These are phyloP conservation scores for Ursus arctos DNA, from an alignment of 2,113 vertebrate genomes.

Conservation along the genomic window DNA sequence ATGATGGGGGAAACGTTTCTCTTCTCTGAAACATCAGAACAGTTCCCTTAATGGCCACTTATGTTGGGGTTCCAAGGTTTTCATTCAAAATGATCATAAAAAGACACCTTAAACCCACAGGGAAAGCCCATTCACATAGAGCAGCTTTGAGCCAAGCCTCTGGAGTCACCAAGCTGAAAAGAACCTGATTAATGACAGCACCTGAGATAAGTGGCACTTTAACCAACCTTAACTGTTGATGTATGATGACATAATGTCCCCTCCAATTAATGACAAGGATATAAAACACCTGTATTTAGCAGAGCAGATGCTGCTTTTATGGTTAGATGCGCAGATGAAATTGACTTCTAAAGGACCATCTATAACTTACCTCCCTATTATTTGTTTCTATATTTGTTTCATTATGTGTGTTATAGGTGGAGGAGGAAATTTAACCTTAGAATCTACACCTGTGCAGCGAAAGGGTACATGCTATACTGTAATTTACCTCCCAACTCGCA, in stretches of 20 bases:
- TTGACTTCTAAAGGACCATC: conserved; percentile 86
- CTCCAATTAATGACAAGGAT: conserved; percentile 91
- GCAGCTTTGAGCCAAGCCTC: conserved; percentile 16
- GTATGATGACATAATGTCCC: conserved; percentile 90
- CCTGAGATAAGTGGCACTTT: conserved; percentile 89
- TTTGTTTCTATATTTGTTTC: conserved; percentile 87
- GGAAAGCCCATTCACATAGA: not conserved
- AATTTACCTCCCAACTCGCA: conserved; percentile 59
- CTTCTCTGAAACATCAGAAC: conserved; percentile 44
- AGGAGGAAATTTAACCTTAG: conserved; percentile 67
- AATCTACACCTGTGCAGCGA: conserved; percentile 62
- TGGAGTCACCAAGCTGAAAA: conserved; percentile 81
- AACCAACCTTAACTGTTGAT: conserved; percentile 88
- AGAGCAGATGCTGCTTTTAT: conserved; percentile 88
- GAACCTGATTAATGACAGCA: conserved; percentile 87
- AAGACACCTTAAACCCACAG: conserved; percentile 36
- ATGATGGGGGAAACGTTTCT: not conserved
- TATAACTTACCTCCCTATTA: conserved; percentile 84
- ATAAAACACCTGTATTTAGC: conserved; percentile 90
- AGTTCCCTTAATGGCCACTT: conserved; percentile 18
- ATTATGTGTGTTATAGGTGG: conserved; percentile 61
- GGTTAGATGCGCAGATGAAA: conserved; percentile 86
- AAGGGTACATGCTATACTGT: not conserved
- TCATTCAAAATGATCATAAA: conserved; percentile 38
- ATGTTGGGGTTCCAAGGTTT: not conserved